Evolutionary conservation across 2,797 vertebrate genomes (phyloP), one percentile per base, ranked within the genome.

Genomic region (Oceanodroma leucorhoa): DNA sequence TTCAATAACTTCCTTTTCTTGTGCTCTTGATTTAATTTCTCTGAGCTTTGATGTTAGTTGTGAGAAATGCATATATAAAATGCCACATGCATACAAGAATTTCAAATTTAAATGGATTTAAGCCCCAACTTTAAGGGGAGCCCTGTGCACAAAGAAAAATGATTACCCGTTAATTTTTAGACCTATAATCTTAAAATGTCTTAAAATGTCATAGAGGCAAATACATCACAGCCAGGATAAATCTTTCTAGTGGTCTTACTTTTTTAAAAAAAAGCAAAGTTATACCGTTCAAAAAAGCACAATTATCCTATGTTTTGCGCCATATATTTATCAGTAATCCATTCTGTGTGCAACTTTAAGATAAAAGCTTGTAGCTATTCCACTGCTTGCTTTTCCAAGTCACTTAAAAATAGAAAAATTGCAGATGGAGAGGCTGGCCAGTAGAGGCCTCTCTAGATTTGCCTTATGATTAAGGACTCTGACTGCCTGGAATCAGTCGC

Each of bases 361-460:
- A 72, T 89, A 96, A 95, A 94, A 96, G 92, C 96, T 71, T 66
- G 71, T 72, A 90, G 85, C 75, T 95, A 34, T 82, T 88, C 45
- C 53, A 45, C 66, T 23, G 50, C 76, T 83, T 50, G 51, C 84
- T 85, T 93, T 92, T 62, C 78, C 77, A 77, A 89, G 91, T 85
- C 82, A 48, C 85, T 87, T 80, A 57, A 73, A 66, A 91, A 40
- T 30, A 73, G 83, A 27, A 94, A 87, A 92, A 75, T 86, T 97
- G 98, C 95, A 97, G 66, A 46, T 97, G 84, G 90, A 86, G 79
- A 66, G 24, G 62, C 67, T 98, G 97, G 90, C 99, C 99, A 98
- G 99, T 98, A 99, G 99, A 99, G 99, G 99, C 99, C 99, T 99
- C 99, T 98, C 98, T 99, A 98, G 99, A 98, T 98, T 99, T 98